Percentiles rank a stretch among this genome's conserved stretches.
These are phyloP conservation scores for Lepus townsendii DNA, from an alignment of 2,797 vertebrate species.

Conservation along the genomic window DNA sequence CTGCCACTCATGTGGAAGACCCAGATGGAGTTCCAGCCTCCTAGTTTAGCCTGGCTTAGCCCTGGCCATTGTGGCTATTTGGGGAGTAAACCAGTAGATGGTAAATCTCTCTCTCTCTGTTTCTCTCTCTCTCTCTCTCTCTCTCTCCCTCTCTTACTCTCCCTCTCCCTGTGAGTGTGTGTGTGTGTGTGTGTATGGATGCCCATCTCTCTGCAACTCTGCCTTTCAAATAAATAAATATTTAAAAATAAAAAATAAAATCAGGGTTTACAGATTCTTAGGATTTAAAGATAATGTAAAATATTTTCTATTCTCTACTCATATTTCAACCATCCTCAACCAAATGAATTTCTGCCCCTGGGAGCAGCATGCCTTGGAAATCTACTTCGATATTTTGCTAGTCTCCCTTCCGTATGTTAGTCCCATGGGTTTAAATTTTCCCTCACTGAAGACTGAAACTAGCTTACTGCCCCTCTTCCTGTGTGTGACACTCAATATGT, in stretches of 20 bases:
- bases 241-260: background rate
- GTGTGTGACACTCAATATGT: background rate
- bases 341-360: background rate
- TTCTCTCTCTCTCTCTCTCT: too few species aligned
- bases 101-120: too few species aligned
- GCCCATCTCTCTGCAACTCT: too few species aligned
- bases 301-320: background rate
- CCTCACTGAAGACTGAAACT: background rate
- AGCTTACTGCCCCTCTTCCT: background rate
- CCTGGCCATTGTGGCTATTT: too few species aligned
- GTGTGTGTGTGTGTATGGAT: too few species aligned
- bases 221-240: too few species aligned
- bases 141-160: too few species aligned
- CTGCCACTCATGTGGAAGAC: too few species aligned
- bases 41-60: too few species aligned
- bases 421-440: background rate
- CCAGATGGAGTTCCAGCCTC: too few species aligned
- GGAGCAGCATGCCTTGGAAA: background rate
- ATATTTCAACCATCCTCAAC: constrained; percentile 13
- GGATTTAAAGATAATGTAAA: constrained; percentile 14
- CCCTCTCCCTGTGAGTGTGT: too few species aligned
- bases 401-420: background rate
- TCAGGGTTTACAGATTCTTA: background rate
- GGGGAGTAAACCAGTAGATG: too few species aligned
- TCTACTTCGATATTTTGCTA: background rate